Base-by-base conservation (phyloP, 2,888 invertebrate genomes). In the Diarsia mendica region DNA sequence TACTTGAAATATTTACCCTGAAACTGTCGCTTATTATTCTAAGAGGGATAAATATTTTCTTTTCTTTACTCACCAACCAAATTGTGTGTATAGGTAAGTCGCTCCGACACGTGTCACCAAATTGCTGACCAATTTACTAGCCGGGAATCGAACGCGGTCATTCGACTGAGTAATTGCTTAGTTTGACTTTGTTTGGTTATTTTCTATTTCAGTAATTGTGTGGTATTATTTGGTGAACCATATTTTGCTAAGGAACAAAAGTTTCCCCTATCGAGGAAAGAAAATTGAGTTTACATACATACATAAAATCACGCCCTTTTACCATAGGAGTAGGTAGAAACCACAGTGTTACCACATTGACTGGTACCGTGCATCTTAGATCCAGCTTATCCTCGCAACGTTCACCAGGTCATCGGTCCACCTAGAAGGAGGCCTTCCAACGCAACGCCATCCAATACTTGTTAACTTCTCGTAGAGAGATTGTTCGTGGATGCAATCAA, bases 51-150 rank as follows among this genome's bases (percentile, higher is more conserved):
- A 73, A 68, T 79, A 72, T 83, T 85, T 70, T 64, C 33, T 48
- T 77, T 82, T 66, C n/a, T 75, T 55, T 13, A 48, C 77, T 55
- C 55, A 72, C 44, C 61, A 69, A 58, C n/a, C 33, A 60, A 49
- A 1, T 71, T 67, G 61, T 70, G 68, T 82, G 10, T n/a, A 10
- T 23, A 23, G 9, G 10, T 58, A 23, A 11, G 10, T 58, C 55
- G n/a, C 10, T 46, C 67, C 10, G 89, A 83, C 93, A 92, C 93
- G 93, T 92, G 93, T 80, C 92, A 83, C 83, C 33, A 67, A 89
- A 92, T 92, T 92, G 89, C 88, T 88, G 76, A 87, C 88, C 90
- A 90, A 90, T 89, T 86, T 87, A 78, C 75, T 23, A 67, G 20
- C 55, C 44, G 72, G 76, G 74, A 82, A 83, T 84, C 72, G 58